Conservation (phyloP, 2,113 vertebrate species). For the Notothenia rossii region DNA sequence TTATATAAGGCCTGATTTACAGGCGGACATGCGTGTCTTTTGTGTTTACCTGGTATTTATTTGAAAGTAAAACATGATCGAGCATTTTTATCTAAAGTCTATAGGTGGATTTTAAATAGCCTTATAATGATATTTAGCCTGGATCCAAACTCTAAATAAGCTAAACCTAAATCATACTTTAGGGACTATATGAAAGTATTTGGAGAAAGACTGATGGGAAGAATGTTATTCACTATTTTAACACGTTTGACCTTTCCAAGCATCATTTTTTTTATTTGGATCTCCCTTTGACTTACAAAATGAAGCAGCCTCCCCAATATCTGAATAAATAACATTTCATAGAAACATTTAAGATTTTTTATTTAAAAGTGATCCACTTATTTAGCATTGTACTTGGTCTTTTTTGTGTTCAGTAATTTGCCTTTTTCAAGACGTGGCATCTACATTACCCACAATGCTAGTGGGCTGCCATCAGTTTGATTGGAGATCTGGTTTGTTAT, state of each 20-base stretch:
- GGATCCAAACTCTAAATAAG: background rate
- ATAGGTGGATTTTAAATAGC: slow-evolving; percentile 17
- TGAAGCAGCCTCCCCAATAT: background rate
- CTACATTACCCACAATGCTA: background rate
- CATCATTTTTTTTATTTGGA: background rate
- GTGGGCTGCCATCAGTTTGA: background rate
- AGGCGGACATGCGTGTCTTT: background rate
- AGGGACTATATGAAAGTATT: background rate
- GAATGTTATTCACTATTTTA: background rate
- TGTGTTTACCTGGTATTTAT: background rate
- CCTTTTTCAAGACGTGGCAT: background rate
- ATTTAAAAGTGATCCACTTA: background rate
- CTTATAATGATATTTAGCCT: slow-evolving; percentile 10
- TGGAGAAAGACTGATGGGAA: too few relatives aligned
- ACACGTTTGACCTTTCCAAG: background rate
- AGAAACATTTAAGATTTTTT: background rate
- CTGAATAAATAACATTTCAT: background rate
- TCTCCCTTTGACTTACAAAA: background rate
- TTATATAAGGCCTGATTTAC: background rate
- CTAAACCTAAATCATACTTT: background rate
- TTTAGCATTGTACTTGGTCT: background rate
- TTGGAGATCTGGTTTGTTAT: background rate
- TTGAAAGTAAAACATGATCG: background rate
- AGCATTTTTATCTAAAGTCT: slow-evolving; percentile 1
- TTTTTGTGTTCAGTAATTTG: background rate